phyloP scores from a whole-genome alignment of 2,888 invertebrate genomes.

The Idaea dimidiata region DNA sequence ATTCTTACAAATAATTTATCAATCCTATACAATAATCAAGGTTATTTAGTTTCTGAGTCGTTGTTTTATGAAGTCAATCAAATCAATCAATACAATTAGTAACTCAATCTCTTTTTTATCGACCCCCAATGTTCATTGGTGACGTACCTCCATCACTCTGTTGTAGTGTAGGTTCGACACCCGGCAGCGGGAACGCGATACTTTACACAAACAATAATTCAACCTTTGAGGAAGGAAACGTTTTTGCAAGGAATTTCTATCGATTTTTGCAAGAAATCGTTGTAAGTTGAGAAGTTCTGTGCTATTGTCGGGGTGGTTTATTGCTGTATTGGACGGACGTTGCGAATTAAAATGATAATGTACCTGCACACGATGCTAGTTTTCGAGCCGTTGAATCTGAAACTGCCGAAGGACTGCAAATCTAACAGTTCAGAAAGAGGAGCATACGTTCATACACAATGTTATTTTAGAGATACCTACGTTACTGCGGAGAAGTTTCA shows the following conservation, averaged over 20 bases:
- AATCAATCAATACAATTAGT: not conserved
- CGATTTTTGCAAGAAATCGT: slow-evolving; percentile 2
- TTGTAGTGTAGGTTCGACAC: slow-evolving; percentile 56
- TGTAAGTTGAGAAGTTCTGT: not conserved
- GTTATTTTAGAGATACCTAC: no score
- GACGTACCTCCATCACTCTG: slow-evolving; percentile 29
- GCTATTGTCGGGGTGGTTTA: not conserved
- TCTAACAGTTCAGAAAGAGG: no score
- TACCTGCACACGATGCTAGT: not conserved
- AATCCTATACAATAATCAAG: no score
- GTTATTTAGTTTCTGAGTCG: not conserved
- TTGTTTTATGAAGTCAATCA: not conserved
- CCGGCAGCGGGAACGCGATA: slow-evolving; percentile 52
- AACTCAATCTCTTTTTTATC: slow-evolving; percentile 19
- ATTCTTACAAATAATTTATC: no score
- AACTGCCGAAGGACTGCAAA: no score
- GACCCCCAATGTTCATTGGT: slow-evolving; percentile 26
- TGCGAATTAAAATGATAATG: not conserved
- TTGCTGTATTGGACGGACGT: not conserved
- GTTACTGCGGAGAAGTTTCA: no score
- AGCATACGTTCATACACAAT: no score
- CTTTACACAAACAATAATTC: slow-evolving; percentile 51
- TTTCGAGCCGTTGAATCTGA: no score
- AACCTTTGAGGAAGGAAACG: slow-evolving; percentile 69
- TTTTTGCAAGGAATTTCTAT: slow-evolving; percentile 36